Evolutionary conservation across 2,888 invertebrate genomes (phyloP).

Genomic region (Carcina quercana): DNA sequence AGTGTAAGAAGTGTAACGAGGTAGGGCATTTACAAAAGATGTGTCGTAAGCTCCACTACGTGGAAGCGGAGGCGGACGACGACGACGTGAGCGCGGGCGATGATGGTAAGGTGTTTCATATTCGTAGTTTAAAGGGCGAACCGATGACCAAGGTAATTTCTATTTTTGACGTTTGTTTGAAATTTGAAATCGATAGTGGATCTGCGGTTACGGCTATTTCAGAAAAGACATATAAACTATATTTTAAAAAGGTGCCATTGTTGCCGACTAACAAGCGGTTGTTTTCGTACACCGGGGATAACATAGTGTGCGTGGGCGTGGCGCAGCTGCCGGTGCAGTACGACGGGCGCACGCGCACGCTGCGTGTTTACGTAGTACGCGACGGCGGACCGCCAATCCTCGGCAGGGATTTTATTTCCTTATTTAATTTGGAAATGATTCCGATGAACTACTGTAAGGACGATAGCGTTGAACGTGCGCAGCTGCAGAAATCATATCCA

Average conservation of each 20-base stretch:
- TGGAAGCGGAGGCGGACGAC: background rate
- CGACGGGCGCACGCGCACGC: slow-evolving; percentile 3
- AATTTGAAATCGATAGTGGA: slow-evolving; percentile 15
- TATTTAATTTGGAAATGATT: slow-evolving; percentile 11
- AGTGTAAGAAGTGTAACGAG: background rate
- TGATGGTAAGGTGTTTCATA: slow-evolving; percentile 4
- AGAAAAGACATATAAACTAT: slow-evolving; percentile 5
- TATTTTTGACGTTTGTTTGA: background rate
- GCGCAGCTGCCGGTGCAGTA: slow-evolving; percentile 10
- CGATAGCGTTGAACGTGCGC: too few relatives aligned
- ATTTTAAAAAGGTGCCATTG: slow-evolving; percentile 16
- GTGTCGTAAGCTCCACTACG: slow-evolving; percentile 6
- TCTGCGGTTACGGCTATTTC: slow-evolving; percentile 18
- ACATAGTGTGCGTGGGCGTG: slow-evolving; percentile 12
- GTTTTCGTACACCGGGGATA: slow-evolving; percentile 13
- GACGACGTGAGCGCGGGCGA: slow-evolving; percentile 1
- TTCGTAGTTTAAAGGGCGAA: slow-evolving; percentile 7
- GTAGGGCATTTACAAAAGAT: background rate
- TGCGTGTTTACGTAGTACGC: slow-evolving; percentile 15
- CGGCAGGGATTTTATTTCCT: slow-evolving; percentile 17
- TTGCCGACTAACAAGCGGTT: slow-evolving; percentile 9
- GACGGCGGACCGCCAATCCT: slow-evolving; percentile 19
- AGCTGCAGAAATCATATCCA: background rate
- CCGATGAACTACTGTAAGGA: background rate
- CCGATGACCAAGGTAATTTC: slow-evolving; percentile 9